phyloP scores from a whole-genome alignment of 1,140 invertebrate genomes.

The Octopus sinensis region DNA sequence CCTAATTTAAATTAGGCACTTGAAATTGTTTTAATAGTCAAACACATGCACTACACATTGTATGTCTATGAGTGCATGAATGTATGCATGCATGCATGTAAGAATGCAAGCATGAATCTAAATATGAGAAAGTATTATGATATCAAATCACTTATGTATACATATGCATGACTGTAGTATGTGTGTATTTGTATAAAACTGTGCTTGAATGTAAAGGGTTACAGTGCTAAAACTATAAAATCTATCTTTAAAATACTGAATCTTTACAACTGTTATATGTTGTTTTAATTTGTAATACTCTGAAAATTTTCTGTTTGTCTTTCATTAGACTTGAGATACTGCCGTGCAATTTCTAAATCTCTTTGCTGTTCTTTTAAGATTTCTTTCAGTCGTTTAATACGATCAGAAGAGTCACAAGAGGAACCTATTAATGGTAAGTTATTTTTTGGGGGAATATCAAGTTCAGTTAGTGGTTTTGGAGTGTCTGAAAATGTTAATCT shows the following conservation, averaged over 20 bases:
- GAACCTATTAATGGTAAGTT: not conserved
- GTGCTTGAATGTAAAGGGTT: not conserved
- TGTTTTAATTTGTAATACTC: not conserved
- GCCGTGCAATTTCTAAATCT: constrained; percentile 1
- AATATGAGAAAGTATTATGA: too few relatives aligned
- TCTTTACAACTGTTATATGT: not conserved
- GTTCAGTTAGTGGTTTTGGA: not conserved
- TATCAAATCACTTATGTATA: not conserved
- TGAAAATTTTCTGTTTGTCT: not conserved
- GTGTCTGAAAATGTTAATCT: not conserved
- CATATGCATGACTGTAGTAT: not conserved
- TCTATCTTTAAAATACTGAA: not conserved
- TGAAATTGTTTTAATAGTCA: too few relatives aligned
- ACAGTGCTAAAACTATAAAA: too few relatives aligned
- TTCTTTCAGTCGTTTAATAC: not conserved
- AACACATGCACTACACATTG: too few relatives aligned
- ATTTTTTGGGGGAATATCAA: not conserved
- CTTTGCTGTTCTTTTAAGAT: constrained; percentile 1
- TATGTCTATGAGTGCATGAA: too few relatives aligned
- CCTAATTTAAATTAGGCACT: too few relatives aligned
- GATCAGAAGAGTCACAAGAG: not conserved
- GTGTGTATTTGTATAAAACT: not conserved
- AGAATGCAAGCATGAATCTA: too few relatives aligned
- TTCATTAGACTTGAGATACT: not conserved
- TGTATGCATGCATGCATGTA: too few relatives aligned